phyloP scores from a whole-genome alignment of 2,113 vertebrate species.

The Crotalus helleri region DNA sequence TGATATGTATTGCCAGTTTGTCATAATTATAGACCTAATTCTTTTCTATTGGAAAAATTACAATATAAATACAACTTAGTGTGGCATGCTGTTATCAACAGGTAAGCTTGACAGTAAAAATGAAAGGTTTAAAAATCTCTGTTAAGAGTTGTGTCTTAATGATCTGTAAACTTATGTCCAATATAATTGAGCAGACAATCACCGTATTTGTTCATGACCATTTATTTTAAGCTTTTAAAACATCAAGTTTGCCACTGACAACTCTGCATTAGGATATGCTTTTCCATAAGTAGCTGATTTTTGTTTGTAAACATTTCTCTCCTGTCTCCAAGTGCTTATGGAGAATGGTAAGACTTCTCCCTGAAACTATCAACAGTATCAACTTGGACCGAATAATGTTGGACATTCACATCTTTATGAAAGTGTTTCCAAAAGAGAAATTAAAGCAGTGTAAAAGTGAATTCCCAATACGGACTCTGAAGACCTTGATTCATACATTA shows the following conservation, averaged over 20 bases:
- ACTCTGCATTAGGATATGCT: neutral
- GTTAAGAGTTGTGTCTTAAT: rapidly evolving
- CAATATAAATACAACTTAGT: neutral
- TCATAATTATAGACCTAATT: neutral
- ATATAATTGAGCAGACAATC: neutral
- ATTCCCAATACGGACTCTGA: conserved; percentile 90
- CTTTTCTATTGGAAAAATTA: neutral
- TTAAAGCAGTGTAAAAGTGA: conserved; percentile 94
- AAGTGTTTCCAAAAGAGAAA: conserved; percentile 96
- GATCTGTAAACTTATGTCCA: neutral
- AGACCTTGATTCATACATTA: conserved; percentile 90
- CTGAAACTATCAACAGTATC: conserved; percentile 88
- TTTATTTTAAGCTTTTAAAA: neutral
- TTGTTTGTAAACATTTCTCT: conserved; percentile 9
- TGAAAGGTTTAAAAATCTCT: neutral
- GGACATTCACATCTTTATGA: conserved; percentile 97
- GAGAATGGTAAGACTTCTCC: conserved; percentile 95
- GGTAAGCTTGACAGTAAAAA: neutral
- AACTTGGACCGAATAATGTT: conserved; percentile 94
- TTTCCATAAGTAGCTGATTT: neutral
- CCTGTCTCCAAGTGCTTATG: conserved; percentile 84
- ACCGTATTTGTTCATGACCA: neutral
- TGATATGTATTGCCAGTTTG: neutral
- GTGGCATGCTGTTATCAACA: neutral
- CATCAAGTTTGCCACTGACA: neutral